Evolutionary conservation across 1,140 invertebrate genomes (phyloP), one percentile per base, ranked within the genome.

Genomic region (Stratiolaelaps scimitus): DNA sequence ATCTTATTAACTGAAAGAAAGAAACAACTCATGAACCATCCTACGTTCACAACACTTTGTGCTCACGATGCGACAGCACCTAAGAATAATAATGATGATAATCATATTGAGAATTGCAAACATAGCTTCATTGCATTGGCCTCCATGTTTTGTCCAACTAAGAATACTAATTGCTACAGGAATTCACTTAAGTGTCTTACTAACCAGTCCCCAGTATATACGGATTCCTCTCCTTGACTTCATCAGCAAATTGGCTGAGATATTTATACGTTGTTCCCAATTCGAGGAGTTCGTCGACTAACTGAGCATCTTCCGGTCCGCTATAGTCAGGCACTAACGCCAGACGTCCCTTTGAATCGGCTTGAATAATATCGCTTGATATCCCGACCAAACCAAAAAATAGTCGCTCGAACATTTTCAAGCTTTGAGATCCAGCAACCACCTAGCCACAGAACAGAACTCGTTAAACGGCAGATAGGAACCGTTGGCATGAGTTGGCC

Each of bases 191-290:
- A n/a, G n/a, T n/a, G n/a, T n/a, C n/a, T n/a, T n/a, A 45, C 47
- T 48, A 19, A 48, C 47, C 47, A 28, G 47, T 48, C 4, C 47
- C 47, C 47, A 48, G 28, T 48, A 28, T 48, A 28, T 48, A 48
- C 20, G 47, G 47, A 15, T 48, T 48, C 15, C 47, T 48, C 15
- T 48, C 47, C 28, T 48, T 48, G 47, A 48, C 47, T 15, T 48
- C 47, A 15, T 48, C 47, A 28, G 28, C 5, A 15, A 48, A 48
- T 23, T 28, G 47, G 28, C 28, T 48, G 19, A 48, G 28, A 28
- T 23, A 48, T 15, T 48, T 48, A 48, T 48, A 48, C 4, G 47
- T 48, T 15, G 47, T 23, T 28, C 47, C 47, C 5, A 48, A 28
- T 6, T 6, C 19, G 7, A 48, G 15, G 4, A 48, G 15, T 15